Base-by-base conservation (phyloP, 2,888 invertebrate genomes). In the Branchellion lobata region DNA sequence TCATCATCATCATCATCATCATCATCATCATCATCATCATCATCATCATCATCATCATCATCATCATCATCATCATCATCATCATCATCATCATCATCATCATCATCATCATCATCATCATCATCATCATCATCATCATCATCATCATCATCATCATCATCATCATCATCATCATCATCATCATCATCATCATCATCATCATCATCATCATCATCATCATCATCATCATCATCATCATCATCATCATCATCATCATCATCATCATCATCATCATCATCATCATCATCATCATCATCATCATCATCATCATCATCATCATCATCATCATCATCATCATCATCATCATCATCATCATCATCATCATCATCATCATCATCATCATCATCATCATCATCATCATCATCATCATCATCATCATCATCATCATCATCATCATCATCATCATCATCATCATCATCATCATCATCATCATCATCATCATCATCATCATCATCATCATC, bases 121-220 rank as follows among this genome's bases (percentile, higher is more conserved):
- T 51, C 51, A 51, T 51, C 51, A 51, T 51, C 51, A 51, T 51
- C 51, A 51, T 51, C 51, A 18, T 51, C 21, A 51, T 51, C 51
- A 51, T 51, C 51, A 51, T 51, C 51, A 51, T 51, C 51, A 51
- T 51, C 51, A 51, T 51, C 51, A 51, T 51, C 51, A 51, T 51
- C 51, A 51, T 51, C 51, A 18, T 51, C 21, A 51, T 51, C 51
- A 51, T 51, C 51, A 51, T 51, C 51, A 51, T 51, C 51, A 51
- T 51, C 51, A 51, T 51, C 51, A 51, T 51, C 51, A 51, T 51
- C 51, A 51, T 51, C 51, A 51, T 51, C 51, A 51, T 51, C 51
- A 51, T 51, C 51, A 18, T 51, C 21, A 51, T 51, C 51, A 51
- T 51, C 51, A 51, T 51, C 51, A 51, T 51, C 51, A 51, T 51